phyloP scores from a whole-genome alignment of 1,140 invertebrate species.

The Brachionus asplanchnoidis region DNA sequence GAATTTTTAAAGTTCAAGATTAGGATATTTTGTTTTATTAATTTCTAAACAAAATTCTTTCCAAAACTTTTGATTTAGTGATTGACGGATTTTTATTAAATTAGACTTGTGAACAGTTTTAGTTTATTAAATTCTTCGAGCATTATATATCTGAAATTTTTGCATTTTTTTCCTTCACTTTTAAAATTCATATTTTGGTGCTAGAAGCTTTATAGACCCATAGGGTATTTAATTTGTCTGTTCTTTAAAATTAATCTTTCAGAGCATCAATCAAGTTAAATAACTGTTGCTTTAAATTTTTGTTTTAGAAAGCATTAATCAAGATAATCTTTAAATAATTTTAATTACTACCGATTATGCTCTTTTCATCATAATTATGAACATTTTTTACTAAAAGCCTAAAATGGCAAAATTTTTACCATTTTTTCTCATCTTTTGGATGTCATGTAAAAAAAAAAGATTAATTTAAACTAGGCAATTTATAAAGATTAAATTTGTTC shows the following conservation, averaged over 20 bases:
- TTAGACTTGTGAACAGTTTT: neutral
- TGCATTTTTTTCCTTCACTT: neutral
- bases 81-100: neutral
- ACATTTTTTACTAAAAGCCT: neutral
- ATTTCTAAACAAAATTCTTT: neutral
- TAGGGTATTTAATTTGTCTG: neutral
- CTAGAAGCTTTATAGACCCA: neutral
- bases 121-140: neutral
- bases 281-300: too few relatives aligned
- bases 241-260: neutral
- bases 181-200: neutral
- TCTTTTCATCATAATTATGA: neutral
- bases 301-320: neutral
- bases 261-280: neutral
- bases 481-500: neutral
- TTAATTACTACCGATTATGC: neutral
- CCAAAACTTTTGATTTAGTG: neutral
- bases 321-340: neutral
- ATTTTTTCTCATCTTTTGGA: neutral
- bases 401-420: neutral
- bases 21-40: neutral
- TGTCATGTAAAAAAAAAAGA: neutral
- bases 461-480: neutral
- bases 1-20: neutral
- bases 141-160: neutral